Conservation (phyloP, 1,140 invertebrate genomes). For the Pollicipes pollicipes region DNA sequence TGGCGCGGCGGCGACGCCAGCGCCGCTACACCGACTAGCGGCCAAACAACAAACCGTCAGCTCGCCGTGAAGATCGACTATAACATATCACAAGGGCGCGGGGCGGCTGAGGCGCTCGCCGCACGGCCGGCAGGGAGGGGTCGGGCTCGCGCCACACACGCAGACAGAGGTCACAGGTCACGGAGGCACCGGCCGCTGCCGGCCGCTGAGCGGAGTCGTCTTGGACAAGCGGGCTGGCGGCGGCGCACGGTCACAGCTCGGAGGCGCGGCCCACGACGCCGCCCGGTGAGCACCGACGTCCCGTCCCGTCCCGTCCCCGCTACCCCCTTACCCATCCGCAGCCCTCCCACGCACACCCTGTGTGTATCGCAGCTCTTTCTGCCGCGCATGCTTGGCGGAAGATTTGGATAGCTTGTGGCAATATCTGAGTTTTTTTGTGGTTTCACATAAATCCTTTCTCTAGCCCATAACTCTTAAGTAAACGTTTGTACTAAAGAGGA, state of each 20-base stretch:
- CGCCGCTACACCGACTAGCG: background rate
- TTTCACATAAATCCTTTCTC: background rate
- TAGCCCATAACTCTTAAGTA: background rate
- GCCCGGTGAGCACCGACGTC: too few species aligned
- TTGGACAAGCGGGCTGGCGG: too few species aligned
- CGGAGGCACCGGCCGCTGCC: too few species aligned
- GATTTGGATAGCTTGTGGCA: background rate
- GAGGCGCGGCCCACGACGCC: too few species aligned
- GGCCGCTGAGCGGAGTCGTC: too few species aligned
- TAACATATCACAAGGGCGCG: background rate
- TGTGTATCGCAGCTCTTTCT: too few species aligned
- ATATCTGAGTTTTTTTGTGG: background rate
- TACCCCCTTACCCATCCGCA: background rate
- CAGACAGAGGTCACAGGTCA: too few species aligned
- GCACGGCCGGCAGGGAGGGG: too few species aligned
- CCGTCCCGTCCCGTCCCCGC: background rate
- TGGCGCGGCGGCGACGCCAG: background rate
- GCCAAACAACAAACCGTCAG: background rate
- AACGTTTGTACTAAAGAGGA: background rate
- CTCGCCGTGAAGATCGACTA: background rate
- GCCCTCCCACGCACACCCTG: too few species aligned
- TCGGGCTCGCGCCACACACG: too few species aligned
- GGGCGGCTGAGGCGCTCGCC: background rate
- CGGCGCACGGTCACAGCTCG: background rate
- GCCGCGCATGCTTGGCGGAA: too few species aligned